Conservation (phyloP, 2,888 invertebrate species). For the Ellobium chinense region DNA sequence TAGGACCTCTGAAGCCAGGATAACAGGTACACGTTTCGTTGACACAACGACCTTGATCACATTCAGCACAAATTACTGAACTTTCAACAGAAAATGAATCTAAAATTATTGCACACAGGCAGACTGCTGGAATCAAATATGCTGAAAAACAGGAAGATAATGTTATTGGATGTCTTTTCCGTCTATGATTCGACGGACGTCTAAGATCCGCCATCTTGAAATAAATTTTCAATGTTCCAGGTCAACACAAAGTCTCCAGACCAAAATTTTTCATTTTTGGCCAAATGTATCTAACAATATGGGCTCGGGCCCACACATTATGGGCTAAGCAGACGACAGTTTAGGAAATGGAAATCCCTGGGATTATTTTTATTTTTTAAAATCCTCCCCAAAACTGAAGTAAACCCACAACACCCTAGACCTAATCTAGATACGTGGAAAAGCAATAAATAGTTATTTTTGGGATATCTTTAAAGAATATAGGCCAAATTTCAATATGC, state of each 20-base stretch:
- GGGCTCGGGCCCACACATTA: too few relatives aligned
- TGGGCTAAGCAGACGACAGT: too few relatives aligned
- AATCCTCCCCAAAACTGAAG: too few relatives aligned
- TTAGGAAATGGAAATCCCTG: too few relatives aligned
- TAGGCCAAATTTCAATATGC: too few relatives aligned
- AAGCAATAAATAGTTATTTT: too few relatives aligned
- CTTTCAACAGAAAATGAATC: background rate
- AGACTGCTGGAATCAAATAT: background rate
- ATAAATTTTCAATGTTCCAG: constrained; percentile 12
- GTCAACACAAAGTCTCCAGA: background rate
- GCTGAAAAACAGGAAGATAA: background rate
- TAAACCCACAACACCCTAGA: too few relatives aligned
- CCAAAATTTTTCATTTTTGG: background rate
- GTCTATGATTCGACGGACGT: constrained; percentile 28
- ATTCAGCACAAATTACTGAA: constrained; percentile 42
- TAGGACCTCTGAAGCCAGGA: constrained; percentile 90
- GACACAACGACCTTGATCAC: constrained; percentile 87
- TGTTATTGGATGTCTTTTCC: background rate
- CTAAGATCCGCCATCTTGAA: constrained; percentile 26
- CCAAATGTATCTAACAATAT: too few relatives aligned
- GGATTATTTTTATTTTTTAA: too few relatives aligned
- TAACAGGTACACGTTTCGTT: constrained; percentile 91
- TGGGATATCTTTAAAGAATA: too few relatives aligned
- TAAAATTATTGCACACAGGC: background rate
- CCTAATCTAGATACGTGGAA: too few relatives aligned